Evolutionary conservation across 2,888 invertebrate species (phyloP).

Genomic region (Pterobdella sp.): DNA sequence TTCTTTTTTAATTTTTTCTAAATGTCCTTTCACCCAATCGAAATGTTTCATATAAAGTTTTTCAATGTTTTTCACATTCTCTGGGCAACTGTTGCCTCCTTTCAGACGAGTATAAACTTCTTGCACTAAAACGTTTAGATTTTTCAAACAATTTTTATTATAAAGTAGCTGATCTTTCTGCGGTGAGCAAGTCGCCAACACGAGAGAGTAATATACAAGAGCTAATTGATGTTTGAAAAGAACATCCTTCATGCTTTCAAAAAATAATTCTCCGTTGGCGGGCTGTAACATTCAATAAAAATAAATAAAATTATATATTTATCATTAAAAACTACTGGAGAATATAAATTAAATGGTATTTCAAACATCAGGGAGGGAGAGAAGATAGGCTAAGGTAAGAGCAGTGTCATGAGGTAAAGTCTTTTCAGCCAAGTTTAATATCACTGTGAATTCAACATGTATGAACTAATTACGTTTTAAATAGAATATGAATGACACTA

Average conservation of each 20-base stretch:
- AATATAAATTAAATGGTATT: neutral
- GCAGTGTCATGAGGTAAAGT: neutral
- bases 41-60: neutral
- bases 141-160: neutral
- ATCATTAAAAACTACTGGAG: too few species aligned
- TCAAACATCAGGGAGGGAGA: neutral
- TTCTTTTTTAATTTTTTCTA: neutral
- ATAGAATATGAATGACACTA: too few species aligned
- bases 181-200: constrained; percentile 39
- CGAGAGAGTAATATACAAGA: constrained; percentile 41
- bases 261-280: neutral
- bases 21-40: neutral
- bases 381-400: neutral
- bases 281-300: neutral
- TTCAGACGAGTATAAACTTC: neutral
- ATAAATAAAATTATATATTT: too few species aligned
- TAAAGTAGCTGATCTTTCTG: neutral
- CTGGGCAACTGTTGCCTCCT: neutral
- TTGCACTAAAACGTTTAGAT: neutral
- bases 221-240: neutral
- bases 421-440: neutral
- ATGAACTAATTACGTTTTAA: too few species aligned
- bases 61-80: neutral
- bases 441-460: too few species aligned
- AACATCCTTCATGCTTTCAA: neutral